Percentiles rank a stretch among this genome's conserved stretches.
These are phyloP conservation scores for Drosophila kanapiae DNA, from an alignment of 1,140 invertebrate species.

Conservation along the genomic window DNA sequence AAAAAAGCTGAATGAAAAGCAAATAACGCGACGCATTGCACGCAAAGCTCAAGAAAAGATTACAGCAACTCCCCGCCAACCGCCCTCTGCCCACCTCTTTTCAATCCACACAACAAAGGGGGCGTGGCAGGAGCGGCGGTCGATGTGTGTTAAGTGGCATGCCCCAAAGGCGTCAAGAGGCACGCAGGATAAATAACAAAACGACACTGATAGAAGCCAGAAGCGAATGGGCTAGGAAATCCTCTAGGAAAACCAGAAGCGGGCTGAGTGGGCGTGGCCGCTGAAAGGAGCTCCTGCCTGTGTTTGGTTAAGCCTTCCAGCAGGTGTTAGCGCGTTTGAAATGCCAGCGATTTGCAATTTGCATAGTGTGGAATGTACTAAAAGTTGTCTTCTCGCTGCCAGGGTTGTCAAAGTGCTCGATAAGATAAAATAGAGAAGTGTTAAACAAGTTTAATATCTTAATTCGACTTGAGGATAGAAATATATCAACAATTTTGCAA, in stretches of 20 bases:
- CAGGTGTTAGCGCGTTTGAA: constrained; percentile 69
- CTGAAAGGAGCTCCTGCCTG: neutral
- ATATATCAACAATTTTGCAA: too few species aligned
- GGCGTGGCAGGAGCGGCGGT: constrained; percentile 56
- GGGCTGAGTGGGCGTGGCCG: constrained; percentile 11
- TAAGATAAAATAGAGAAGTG: neutral
- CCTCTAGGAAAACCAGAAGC: neutral
- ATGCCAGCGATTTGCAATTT: constrained; percentile 68
- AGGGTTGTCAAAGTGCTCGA: constrained; percentile 40
- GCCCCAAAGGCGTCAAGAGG: constrained; percentile 67
- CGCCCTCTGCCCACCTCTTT: neutral
- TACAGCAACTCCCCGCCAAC: constrained; percentile 31
- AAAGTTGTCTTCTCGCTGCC: neutral
- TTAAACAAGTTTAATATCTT: too few species aligned
- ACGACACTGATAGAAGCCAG: constrained; percentile 71
- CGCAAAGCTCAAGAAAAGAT: constrained; percentile 65
- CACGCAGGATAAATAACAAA: constrained; percentile 80
- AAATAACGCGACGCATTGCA: constrained; percentile 56
- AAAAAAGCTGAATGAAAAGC: constrained; percentile 47
- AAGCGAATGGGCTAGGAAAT: constrained; percentile 12
- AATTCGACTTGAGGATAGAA: too few species aligned
- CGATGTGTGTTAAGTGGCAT: constrained; percentile 78
- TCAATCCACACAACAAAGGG: constrained; percentile 11
- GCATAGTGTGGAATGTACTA: constrained; percentile 39
- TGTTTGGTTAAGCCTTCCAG: constrained; percentile 57